These are phyloP conservation scores for Urophycis tenuis DNA, from an alignment of 2,797 vertebrate genomes.

Conservation along the genomic window DNA sequence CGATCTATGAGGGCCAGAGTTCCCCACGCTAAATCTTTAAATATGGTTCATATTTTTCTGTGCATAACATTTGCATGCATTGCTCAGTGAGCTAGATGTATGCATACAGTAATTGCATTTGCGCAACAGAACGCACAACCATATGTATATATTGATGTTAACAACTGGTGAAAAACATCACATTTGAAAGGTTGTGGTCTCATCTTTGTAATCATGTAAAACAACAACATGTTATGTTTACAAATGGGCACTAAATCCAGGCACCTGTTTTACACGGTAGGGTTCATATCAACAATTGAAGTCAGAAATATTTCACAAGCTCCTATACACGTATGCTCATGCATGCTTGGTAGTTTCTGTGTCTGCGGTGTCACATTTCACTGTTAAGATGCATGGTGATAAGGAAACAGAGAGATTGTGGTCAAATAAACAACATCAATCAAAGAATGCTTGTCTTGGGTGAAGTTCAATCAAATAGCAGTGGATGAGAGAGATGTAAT, in stretches of 20 bases:
- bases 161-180: too few species aligned
- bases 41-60: background rate
- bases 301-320: conserved; percentile 7
- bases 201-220: background rate
- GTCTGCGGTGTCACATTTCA: background rate
- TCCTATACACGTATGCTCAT: background rate
- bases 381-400: background rate
- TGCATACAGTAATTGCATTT: background rate
- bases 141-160: background rate
- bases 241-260: background rate
- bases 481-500: background rate
- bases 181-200: background rate
- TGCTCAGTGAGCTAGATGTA: background rate
- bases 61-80: background rate
- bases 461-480: background rate
- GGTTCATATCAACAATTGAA: too few species aligned
- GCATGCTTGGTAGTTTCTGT: background rate
- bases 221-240: background rate
- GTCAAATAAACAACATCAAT: conserved; percentile 33
- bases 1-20: background rate
- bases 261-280: background rate
- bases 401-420: conserved; percentile 15
- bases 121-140: background rate
- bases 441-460: conserved; percentile 27
- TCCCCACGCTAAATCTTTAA: background rate